Evolutionary conservation across 2,888 invertebrate species (phyloP).

Genomic region (Noctua janthe): DNA sequence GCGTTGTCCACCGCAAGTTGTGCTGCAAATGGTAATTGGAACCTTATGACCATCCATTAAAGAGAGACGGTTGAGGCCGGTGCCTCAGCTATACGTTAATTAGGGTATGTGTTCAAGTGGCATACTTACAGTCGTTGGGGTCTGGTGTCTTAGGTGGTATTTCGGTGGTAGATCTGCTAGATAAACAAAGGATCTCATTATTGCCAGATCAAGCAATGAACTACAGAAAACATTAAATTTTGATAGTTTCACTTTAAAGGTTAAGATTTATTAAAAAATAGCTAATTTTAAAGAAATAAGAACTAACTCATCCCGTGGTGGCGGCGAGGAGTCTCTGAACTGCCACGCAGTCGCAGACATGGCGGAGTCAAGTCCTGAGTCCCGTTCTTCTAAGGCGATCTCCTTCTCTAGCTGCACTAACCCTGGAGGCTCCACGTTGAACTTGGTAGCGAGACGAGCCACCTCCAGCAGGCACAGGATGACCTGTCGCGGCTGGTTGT

Average conservation of each 20-base stretch:
- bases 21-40: conserved; percentile 65
- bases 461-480: conserved; percentile 96
- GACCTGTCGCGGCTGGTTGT: conserved; percentile 95
- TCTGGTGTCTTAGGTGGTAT: conserved; percentile 76
- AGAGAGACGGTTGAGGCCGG: not conserved
- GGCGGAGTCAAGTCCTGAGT: conserved; percentile 91
- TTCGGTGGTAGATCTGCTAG: conserved; percentile 77
- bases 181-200: conserved; percentile 16
- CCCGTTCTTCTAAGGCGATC: conserved; percentile 95
- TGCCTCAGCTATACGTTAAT: not conserved
- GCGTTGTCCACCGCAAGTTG: conserved; percentile 87
- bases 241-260: not conserved
- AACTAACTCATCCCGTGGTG: conserved; percentile 74
- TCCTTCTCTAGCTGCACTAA: conserved; percentile 96
- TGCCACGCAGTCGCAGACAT: conserved; percentile 93
- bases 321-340: conserved; percentile 89
- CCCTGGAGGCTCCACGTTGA: conserved; percentile 94
- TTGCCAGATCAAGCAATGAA: not conserved
- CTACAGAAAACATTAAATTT: not conserved
- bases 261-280: not conserved
- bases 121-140: conserved; percentile 78
- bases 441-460: conserved; percentile 94
- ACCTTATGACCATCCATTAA: not conserved
- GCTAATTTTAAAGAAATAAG: not conserved
- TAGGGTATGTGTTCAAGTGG: not conserved